Conservation (phyloP, 2,888 invertebrate species). For the Aphidoletes aphidimyza region DNA sequence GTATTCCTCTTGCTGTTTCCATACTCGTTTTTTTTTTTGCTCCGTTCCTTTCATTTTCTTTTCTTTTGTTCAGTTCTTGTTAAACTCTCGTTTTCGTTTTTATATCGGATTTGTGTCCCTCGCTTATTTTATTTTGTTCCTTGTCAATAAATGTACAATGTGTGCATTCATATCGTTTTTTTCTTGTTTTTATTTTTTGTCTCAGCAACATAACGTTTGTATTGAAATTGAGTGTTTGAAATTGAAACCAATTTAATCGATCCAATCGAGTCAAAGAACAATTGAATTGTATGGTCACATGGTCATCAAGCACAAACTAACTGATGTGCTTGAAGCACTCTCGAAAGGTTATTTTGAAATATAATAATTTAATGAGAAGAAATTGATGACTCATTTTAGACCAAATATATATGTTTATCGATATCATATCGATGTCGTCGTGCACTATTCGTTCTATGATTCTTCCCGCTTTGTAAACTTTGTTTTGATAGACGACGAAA, state of each 20-base stretch:
- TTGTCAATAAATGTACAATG: neutral
- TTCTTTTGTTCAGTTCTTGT: conserved; percentile 23
- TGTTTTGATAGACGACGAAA: neutral
- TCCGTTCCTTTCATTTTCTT: neutral
- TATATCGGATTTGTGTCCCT: neutral
- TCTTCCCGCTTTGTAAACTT: no score
- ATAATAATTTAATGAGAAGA: neutral
- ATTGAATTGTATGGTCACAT: neutral
- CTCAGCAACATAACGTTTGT: neutral
- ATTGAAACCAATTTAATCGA: neutral
- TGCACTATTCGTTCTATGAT: neutral
- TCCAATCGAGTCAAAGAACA: neutral
- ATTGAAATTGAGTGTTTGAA: neutral
- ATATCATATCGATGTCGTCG: neutral
- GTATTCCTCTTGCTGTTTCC: neutral
- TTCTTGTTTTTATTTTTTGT: neutral
- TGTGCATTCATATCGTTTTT: conserved; percentile 12
- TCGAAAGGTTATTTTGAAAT: neutral
- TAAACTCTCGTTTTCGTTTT: conserved; percentile 35
- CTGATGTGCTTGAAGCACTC: neutral
- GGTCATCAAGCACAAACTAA: neutral
- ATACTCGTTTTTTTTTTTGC: neutral
- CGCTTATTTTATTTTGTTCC: neutral
- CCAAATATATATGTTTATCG: neutral
- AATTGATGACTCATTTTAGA: neutral